A percentile compares a stretch with the other conserved stretches of the same genome.
phyloP scores from a whole-genome alignment of 2,797 vertebrate species.

The Betta splendens region DNA sequence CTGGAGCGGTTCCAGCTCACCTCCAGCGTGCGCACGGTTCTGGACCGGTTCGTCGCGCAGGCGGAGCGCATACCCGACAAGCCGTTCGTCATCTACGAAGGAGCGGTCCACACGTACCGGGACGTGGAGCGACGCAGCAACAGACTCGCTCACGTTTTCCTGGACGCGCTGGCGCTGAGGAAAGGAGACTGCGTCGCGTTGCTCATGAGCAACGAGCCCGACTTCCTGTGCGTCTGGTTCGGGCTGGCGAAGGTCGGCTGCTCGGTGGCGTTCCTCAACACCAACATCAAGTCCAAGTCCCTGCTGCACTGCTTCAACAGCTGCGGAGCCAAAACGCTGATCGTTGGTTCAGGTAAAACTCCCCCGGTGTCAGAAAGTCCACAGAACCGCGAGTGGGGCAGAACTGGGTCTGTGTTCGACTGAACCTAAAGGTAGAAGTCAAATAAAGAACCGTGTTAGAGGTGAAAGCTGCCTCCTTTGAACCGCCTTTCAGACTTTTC shows the following conservation, averaged over 20 bases:
- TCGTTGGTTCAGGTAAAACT: slow-evolving; percentile 88
- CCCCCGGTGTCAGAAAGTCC: no score
- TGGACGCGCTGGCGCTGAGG: slow-evolving; percentile 57
- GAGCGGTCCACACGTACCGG: slow-evolving; percentile 81
- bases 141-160: slow-evolving; percentile 83
- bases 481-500: no score
- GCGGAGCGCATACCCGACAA: slow-evolving; percentile 84
- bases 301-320: slow-evolving; percentile 88
- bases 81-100: slow-evolving; percentile 87
- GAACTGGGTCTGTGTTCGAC: no score
- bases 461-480: no score
- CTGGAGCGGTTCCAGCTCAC: slow-evolving; percentile 67
- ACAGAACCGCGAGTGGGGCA: no score
- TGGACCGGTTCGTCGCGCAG: slow-evolving; percentile 86
- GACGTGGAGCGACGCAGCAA: slow-evolving; percentile 87
- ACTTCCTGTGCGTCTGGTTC: slow-evolving; percentile 94
- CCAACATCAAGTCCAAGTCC: slow-evolving; percentile 83
- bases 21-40: slow-evolving; percentile 77
- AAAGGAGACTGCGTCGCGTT: slow-evolving; percentile 88
- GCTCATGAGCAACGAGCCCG: slow-evolving; percentile 92
- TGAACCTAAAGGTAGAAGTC: no score
- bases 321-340: slow-evolving; percentile 86
- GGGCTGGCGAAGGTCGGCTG: slow-evolving; percentile 90
- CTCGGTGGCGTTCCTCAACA: slow-evolving; percentile 91
- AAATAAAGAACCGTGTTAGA: no score